Conservation (phyloP, 2,888 invertebrate species). For the Trachelus tabidus region DNA sequence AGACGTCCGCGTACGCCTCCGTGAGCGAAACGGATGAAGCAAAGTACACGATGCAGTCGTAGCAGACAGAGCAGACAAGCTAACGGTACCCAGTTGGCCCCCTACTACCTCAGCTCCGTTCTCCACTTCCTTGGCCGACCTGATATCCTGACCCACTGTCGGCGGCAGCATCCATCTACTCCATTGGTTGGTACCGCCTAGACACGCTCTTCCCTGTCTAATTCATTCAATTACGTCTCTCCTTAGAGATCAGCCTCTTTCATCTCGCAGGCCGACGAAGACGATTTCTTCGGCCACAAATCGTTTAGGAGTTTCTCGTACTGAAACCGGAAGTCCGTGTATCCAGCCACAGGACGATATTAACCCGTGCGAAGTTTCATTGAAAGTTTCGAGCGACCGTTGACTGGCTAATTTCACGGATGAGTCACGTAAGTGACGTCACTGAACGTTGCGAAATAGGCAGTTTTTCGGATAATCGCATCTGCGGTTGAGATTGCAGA, state of each 20-base stretch:
- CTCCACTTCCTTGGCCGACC: conserved; percentile 33
- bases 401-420: background rate
- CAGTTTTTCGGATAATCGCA: background rate
- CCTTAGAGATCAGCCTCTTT: conserved; percentile 20
- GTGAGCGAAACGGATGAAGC: background rate
- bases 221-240: conserved; percentile 34
- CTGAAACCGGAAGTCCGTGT: background rate
- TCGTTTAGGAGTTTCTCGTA: background rate
- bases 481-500: background rate
- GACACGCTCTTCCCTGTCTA: conserved; percentile 22
- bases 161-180: conserved; percentile 13
- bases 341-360: background rate
- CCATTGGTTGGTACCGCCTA: background rate
- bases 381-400: background rate
- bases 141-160: conserved; percentile 48
- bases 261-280: background rate
- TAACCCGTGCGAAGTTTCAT: background rate
- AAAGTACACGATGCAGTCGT: conserved; percentile 8
- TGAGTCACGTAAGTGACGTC: background rate
- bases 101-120: conserved; percentile 10
- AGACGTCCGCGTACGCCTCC: background rate
- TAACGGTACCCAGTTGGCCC: conserved; percentile 12
- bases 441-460: background rate
- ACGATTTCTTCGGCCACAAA: background rate
- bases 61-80: conserved; percentile 16